These are phyloP conservation scores for Aleiodes alternator DNA, from an alignment of 2,888 invertebrate species.

Conservation along the genomic window DNA sequence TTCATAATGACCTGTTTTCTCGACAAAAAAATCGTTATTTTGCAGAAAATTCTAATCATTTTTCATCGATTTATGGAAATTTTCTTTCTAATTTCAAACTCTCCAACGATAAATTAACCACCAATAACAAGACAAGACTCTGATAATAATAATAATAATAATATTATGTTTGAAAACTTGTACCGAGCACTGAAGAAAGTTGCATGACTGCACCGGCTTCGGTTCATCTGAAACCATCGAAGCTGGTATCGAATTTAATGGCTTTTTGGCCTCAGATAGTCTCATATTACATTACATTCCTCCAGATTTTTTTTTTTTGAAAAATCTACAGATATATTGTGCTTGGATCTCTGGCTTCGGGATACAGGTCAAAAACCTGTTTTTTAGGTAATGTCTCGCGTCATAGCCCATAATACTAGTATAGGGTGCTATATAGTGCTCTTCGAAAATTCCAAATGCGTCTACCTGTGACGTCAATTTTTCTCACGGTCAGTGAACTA, in stretches of 20 bases:
- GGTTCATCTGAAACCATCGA: slow-evolving; percentile 8
- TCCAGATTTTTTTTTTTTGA: background rate
- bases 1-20: no score
- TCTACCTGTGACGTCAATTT: no score
- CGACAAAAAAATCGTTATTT: no score
- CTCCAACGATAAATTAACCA: no score
- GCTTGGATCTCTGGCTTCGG: background rate
- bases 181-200: background rate
- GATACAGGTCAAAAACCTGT: slow-evolving; percentile 26
- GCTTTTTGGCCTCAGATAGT: slow-evolving; percentile 16
- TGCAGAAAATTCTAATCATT: no score
- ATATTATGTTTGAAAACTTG: background rate
- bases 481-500: no score
- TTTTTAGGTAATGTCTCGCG: slow-evolving; percentile 5
- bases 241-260: slow-evolving; percentile 28
- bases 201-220: slow-evolving; percentile 3
- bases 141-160: background rate
- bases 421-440: no score
- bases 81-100: no score
- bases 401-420: background rate
- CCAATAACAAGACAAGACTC: background rate
- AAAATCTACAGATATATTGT: background rate
- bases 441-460: no score
- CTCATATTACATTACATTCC: slow-evolving; percentile 3
- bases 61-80: no score